Evolutionary conservation across 2,797 vertebrate genomes (phyloP).

Genomic region (Hippopotamyrus pictus): DNA sequence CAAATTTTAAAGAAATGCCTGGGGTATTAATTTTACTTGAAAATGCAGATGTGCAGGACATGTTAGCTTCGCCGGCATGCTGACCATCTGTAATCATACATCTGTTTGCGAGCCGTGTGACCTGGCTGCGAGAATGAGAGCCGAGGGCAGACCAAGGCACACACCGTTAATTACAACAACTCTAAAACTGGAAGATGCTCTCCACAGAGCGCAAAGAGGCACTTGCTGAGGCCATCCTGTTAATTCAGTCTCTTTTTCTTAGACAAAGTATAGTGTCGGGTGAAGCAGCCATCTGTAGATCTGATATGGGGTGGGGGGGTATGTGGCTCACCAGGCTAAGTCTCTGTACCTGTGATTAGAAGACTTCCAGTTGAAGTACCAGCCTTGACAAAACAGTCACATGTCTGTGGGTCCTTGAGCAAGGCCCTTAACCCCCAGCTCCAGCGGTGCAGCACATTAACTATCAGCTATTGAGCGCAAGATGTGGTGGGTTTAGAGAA

Average conservation of each 20-base stretch:
- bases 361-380: neutral
- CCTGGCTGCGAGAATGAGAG: neutral
- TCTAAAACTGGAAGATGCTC: neutral
- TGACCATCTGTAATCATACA: neutral
- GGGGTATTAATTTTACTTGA: neutral
- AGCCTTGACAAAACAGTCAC: neutral
- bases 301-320: neutral
- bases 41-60: neutral
- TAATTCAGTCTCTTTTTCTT: neutral
- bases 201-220: neutral
- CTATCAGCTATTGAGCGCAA: too few species aligned
- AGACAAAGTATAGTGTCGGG: neutral
- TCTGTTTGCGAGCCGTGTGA: neutral
- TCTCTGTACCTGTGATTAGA: neutral
- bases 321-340: neutral
- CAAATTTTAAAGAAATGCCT: neutral
- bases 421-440: neutral
- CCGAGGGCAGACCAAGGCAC: neutral
- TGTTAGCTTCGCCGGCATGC: neutral
- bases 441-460: too few species aligned
- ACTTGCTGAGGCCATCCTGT: neutral
- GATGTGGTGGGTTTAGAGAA: too few species aligned
- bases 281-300: neutral
- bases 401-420: neutral
- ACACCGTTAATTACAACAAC: neutral